A percentile compares a stretch with the other conserved stretches of the same genome.
Evolutionary conservation across 2,113 vertebrate genomes (phyloP).

Genomic region (Proterorhinus semilunaris): DNA sequence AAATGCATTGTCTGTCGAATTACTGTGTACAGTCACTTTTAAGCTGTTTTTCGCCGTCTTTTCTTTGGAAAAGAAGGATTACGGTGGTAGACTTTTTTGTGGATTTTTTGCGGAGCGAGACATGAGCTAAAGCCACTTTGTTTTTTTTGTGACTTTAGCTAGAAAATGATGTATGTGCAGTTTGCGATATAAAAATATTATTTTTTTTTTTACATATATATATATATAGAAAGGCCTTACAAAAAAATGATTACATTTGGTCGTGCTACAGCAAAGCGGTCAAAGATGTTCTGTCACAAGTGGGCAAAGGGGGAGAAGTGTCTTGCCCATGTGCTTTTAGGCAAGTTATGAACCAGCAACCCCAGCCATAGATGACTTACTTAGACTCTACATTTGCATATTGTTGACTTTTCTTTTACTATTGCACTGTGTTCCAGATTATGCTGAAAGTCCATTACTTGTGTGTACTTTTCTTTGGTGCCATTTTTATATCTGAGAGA

Average conservation of each 20-base stretch:
- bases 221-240: background rate
- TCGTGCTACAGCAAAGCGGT: background rate
- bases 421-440: no score
- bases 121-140: background rate
- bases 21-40: constrained; percentile 45
- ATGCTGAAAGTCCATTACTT: background rate
- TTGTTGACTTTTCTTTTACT: background rate
- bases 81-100: constrained; percentile 56
- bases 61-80: constrained; percentile 67
- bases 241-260: background rate
- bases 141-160: background rate
- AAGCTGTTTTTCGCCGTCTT: constrained; percentile 56
- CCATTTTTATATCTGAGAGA: constrained; percentile 1
- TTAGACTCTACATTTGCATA: background rate
- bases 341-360: no score
- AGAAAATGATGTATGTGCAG: background rate
- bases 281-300: no score
- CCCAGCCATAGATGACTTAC: no score
- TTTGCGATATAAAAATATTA: background rate
- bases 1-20: constrained; percentile 19
- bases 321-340: no score
- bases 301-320: no score
- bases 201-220: background rate
- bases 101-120: constrained; percentile 16
- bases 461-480: constrained; percentile 1